Percentiles rank a stretch among this genome's conserved stretches.
Conservation (phyloP, 1,140 invertebrate species). For the Pseudachorutes palmiensis region DNA sequence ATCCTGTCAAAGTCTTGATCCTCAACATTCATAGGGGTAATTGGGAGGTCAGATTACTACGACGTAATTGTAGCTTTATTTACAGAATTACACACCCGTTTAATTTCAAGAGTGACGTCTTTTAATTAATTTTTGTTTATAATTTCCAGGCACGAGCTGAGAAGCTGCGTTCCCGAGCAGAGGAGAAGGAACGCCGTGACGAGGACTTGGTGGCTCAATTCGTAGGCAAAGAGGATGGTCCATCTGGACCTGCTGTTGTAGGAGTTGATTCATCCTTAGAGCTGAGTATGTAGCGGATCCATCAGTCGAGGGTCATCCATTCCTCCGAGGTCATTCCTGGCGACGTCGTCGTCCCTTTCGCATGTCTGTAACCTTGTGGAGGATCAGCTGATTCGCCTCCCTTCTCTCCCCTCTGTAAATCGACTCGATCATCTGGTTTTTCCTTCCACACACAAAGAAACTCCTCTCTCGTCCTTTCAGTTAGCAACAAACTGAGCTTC, state of each 20-base stretch:
- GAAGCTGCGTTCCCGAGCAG: background rate
- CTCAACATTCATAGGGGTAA: too few species aligned
- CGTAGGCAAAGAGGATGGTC: background rate
- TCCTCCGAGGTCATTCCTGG: too few species aligned
- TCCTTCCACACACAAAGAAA: slow-evolving; percentile 4
- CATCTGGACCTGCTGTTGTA: background rate
- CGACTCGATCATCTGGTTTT: slow-evolving; percentile 5
- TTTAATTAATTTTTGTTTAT: background rate
- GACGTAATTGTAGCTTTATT: background rate
- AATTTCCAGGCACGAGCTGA: background rate
- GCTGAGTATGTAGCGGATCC: background rate
- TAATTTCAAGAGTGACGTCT: background rate
- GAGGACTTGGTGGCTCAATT: slow-evolving; percentile 1
- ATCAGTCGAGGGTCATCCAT: too few species aligned
- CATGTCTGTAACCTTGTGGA: slow-evolving; percentile 2
- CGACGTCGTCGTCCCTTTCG: background rate
- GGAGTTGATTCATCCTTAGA: background rate
- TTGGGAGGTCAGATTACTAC: too few species aligned
- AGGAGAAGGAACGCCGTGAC: slow-evolving; percentile 5
- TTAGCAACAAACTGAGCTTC: slow-evolving; percentile 12
- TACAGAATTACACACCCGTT: background rate
- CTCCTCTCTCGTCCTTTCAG: background rate
- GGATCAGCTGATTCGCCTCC: background rate
- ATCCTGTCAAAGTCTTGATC: too few species aligned
- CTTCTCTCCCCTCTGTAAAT: background rate